These are phyloP conservation scores for Campoletis raptor DNA, from an alignment of 2,888 invertebrate genomes.

Conservation along the genomic window DNA sequence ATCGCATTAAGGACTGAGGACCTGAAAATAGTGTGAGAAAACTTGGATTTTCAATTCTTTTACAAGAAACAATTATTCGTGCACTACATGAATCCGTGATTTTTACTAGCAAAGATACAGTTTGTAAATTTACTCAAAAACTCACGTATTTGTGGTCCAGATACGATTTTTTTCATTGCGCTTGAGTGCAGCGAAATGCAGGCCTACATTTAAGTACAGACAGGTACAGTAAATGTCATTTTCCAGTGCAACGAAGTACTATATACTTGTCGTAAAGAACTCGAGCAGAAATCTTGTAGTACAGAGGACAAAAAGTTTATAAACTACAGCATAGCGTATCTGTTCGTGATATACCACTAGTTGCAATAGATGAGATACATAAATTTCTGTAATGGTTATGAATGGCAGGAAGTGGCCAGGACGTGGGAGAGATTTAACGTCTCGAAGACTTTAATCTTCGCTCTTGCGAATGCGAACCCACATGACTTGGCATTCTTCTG, in stretches of 20 bases:
- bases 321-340: conserved; percentile 45
- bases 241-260: conserved; percentile 21
- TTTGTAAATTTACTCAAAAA: background rate
- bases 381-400: conserved; percentile 71
- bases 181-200: background rate
- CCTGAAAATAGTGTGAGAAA: background rate
- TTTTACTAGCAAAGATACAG: background rate
- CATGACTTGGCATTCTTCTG: conserved; percentile 50
- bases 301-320: conserved; percentile 27
- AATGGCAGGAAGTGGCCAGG: conserved; percentile 69
- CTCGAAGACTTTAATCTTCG: conserved; percentile 59
- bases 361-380: conserved; percentile 65
- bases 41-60: background rate
- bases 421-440: conserved; percentile 69
- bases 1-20: background rate
- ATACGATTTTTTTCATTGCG: background rate
- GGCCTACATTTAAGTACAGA: background rate
- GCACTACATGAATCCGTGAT: background rate
- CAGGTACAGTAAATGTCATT: conserved; percentile 11
- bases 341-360: conserved; percentile 57
- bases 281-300: conserved; percentile 41
- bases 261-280: conserved; percentile 52
- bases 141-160: background rate
- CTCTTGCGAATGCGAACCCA: conserved; percentile 53
- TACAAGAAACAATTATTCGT: background rate